Evolutionary conservation across 2,888 invertebrate genomes (phyloP).

Genomic region (Mythimna loreyi): DNA sequence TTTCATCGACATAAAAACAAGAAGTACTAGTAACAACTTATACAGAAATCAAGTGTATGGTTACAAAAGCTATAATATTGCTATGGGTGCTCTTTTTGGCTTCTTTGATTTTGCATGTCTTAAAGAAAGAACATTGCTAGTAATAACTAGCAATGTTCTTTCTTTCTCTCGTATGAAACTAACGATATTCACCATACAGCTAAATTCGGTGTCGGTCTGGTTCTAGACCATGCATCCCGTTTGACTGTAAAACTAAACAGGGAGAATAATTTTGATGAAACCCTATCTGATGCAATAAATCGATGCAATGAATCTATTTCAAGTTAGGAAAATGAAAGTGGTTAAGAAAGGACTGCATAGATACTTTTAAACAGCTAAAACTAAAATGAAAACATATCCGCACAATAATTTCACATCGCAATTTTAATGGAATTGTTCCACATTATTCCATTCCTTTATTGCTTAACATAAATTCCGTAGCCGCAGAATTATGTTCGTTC

Average conservation of each 20-base stretch:
- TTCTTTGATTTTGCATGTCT: not conserved
- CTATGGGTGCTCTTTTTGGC: not conserved
- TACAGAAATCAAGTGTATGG: too few relatives aligned
- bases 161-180: not conserved
- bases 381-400: conserved; percentile 12
- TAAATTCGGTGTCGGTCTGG: not conserved
- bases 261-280: not conserved
- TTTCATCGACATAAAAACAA: too few relatives aligned
- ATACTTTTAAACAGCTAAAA: not conserved
- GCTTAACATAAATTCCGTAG: conserved; percentile 50
- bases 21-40: too few relatives aligned
- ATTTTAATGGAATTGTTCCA: conserved; percentile 40
- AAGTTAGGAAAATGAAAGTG: conserved; percentile 1
- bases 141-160: not conserved
- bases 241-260: not conserved
- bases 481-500: conserved; percentile 45
- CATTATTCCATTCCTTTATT: conserved; percentile 45
- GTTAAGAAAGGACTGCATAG: not conserved
- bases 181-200: not conserved
- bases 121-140: not conserved
- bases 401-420: conserved; percentile 33
- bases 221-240: not conserved
- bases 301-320: not conserved
- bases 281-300: not conserved
- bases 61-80: too few relatives aligned